phyloP scores from a whole-genome alignment of 2,113 vertebrate genomes.

The Phylloscopus trochilus region DNA sequence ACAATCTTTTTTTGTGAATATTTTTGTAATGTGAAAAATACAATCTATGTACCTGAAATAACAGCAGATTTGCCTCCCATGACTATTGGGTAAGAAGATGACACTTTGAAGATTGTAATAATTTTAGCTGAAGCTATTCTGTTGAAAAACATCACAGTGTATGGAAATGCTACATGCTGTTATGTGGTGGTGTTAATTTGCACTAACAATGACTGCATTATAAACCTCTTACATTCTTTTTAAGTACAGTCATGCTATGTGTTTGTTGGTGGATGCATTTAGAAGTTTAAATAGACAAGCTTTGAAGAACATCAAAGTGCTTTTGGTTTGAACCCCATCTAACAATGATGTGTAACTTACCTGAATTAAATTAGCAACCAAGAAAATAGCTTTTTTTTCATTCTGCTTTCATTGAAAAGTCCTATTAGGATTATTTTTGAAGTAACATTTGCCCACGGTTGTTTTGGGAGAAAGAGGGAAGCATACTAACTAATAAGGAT shows the following conservation, averaged over 20 bases:
- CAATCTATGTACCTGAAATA: neutral
- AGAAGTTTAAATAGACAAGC: neutral
- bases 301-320: conserved; percentile 33
- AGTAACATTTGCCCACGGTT: neutral
- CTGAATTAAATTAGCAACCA: neutral
- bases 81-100: neutral
- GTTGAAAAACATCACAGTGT: conserved; percentile 1
- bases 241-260: neutral
- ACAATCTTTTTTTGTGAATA: neutral
- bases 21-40: neutral
- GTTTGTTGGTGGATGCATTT: neutral
- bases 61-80: neutral
- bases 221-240: neutral
- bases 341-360: neutral
- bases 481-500: neutral
- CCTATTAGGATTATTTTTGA: neutral
- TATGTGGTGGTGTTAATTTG: conserved; percentile 9
- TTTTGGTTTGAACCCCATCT: neutral
- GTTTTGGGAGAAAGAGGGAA: neutral
- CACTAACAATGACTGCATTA: neutral
- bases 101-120: conserved; percentile 7
- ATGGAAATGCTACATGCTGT: neutral
- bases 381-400: neutral
- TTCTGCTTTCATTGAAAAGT: neutral
- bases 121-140: neutral